A percentile compares a stretch with the other conserved stretches of the same genome.
phyloP scores from a whole-genome alignment of 2,888 invertebrate species.

The Thera obeliscata region DNA sequence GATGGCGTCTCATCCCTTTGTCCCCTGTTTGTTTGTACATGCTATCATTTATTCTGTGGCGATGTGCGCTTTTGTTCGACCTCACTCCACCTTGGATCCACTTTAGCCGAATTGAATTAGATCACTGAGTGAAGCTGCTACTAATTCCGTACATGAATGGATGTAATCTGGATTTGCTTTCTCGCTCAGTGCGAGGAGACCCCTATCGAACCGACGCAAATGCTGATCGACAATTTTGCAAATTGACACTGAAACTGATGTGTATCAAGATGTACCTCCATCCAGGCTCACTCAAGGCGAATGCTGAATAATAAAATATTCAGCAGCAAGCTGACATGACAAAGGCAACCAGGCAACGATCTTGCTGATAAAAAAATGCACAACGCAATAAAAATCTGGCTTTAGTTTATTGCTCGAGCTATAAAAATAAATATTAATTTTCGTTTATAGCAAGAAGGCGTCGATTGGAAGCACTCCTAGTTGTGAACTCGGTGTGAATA shows the following conservation, averaged over 20 bases:
- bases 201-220: conserved; percentile 9
- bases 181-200: conserved; percentile 43
- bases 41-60: conserved; percentile 17
- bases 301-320: not conserved
- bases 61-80: conserved; percentile 64
- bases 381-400: not conserved
- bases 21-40: conserved; percentile 58
- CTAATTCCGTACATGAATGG: conserved; percentile 74
- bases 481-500: conserved; percentile 16
- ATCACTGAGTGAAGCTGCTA: conserved; percentile 55
- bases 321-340: not conserved
- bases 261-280: not conserved
- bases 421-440: conserved; percentile 2
- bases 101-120: conserved; percentile 70
- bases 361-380: no score
- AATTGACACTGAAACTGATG: conserved; percentile 6
- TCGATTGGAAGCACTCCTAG: conserved; percentile 14
- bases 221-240: conserved; percentile 4
- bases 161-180: conserved; percentile 69
- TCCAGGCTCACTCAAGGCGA: no score
- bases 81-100: conserved; percentile 55
- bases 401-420: not conserved
- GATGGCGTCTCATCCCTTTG: conserved; percentile 53
- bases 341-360: no score
- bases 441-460: conserved; percentile 9